These are phyloP conservation scores for Parascotia fuliginaria DNA, from an alignment of 2,888 invertebrate species.

Conservation along the genomic window DNA sequence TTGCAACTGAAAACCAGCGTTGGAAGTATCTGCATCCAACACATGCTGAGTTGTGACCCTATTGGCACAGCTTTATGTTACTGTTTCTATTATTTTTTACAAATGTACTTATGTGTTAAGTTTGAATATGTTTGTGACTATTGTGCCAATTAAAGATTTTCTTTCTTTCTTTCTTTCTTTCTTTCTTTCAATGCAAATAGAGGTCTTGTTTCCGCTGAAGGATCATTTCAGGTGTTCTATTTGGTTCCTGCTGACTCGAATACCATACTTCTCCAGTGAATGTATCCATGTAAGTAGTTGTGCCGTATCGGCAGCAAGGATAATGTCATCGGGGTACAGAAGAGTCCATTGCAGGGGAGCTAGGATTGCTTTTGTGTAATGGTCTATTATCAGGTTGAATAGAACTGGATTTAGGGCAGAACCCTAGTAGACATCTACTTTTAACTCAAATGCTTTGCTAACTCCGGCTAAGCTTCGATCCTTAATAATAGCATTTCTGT, in stretches of 20 bases:
- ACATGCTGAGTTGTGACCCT: too few relatives aligned
- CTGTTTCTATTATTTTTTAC: too few relatives aligned
- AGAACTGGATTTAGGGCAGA: background rate
- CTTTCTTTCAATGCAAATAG: background rate
- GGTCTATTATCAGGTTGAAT: background rate
- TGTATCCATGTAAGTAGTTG: background rate
- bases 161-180: too few relatives aligned
- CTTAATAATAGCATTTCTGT: background rate
- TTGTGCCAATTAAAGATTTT: too few relatives aligned
- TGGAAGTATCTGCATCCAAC: too few relatives aligned
- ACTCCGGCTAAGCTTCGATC: background rate
- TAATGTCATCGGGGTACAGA: background rate
- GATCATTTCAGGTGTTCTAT: background rate
- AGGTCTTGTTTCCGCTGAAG: background rate
- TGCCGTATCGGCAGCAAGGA: background rate
- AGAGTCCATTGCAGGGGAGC: background rate
- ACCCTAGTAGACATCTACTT: background rate
- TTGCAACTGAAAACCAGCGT: too few relatives aligned
- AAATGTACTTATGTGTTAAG: too few relatives aligned
- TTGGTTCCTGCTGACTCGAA: background rate
- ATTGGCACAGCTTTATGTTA: too few relatives aligned
- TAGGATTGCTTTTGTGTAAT: background rate
- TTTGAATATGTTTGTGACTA: too few relatives aligned
- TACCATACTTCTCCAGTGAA: background rate
- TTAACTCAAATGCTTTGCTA: background rate